These are phyloP conservation scores for Drosophila paracracens DNA, from an alignment of 2,888 invertebrate species.

Conservation along the genomic window DNA sequence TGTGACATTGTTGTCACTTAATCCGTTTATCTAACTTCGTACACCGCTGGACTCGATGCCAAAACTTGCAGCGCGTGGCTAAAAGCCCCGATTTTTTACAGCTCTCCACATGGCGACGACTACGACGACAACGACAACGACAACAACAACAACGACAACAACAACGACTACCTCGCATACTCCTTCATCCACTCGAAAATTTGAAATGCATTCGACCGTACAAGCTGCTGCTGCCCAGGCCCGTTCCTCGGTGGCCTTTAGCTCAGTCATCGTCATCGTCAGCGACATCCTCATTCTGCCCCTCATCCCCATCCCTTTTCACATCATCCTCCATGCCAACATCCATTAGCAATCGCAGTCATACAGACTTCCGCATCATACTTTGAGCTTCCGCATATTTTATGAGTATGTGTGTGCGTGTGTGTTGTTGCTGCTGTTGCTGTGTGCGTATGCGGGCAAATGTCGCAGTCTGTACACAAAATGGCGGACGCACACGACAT, in stretches of 20 bases:
- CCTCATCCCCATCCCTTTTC: not conserved
- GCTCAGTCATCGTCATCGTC: constrained; percentile 32
- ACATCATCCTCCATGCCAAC: constrained; percentile 54
- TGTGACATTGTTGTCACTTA: constrained; percentile 82
- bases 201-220: constrained; percentile 77
- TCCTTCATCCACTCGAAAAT: constrained; percentile 58
- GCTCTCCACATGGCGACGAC: constrained; percentile 9
- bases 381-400: constrained; percentile 81
- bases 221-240: constrained; percentile 51
- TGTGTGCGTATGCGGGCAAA: constrained; percentile 52
- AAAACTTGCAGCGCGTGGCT: constrained; percentile 67
- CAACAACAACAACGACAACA: constrained; percentile 24
- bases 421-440: constrained; percentile 9
- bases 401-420: constrained; percentile 43
- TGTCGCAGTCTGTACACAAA: constrained; percentile 67
- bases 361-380: constrained; percentile 82
- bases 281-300: constrained; percentile 12
- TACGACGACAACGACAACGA: constrained; percentile 13
- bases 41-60: constrained; percentile 84
- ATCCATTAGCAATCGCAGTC: constrained; percentile 82
- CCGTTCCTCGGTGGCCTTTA: constrained; percentile 14
- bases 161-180: constrained; percentile 29
- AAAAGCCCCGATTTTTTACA: constrained; percentile 62
- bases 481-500: constrained; percentile 71
- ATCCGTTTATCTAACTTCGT: constrained; percentile 85